Percentiles rank a stretch among this genome's conserved stretches.
phyloP scores from a whole-genome alignment of 2,113 vertebrate species.

The Phyllopteryx taeniolatus region DNA sequence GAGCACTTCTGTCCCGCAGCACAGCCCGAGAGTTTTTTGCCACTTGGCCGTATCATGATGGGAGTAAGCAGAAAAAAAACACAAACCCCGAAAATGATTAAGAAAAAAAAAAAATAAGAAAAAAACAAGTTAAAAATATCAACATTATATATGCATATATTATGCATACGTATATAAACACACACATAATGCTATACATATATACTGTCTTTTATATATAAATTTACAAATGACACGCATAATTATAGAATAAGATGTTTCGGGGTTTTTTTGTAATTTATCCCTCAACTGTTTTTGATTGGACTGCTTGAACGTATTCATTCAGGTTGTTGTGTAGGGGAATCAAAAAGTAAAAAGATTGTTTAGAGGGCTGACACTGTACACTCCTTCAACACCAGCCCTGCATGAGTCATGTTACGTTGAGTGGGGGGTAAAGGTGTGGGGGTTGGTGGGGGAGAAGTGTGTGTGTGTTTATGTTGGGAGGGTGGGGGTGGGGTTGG shows the following conservation, averaged over 20 bases:
- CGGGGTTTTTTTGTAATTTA: not conserved
- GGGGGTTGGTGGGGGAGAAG: too few species aligned
- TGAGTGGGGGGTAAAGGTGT: not conserved
- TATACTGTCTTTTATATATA: constrained; percentile 73
- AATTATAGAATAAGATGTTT: not conserved
- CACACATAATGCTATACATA: constrained; percentile 79
- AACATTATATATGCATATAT: constrained; percentile 77
- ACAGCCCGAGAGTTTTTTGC: not conserved
- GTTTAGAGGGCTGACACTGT: constrained; percentile 50
- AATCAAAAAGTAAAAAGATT: constrained; percentile 80
- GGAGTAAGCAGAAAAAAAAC: not conserved
- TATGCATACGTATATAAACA: constrained; percentile 78
- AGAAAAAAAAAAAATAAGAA: constrained; percentile 38
- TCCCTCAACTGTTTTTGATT: constrained; percentile 57
- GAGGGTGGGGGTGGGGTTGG: constrained; percentile 5
- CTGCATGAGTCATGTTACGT: constrained; percentile 32
- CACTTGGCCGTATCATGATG: not conserved
- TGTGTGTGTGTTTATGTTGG: too few species aligned
- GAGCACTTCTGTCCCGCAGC: not conserved
- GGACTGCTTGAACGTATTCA: constrained; percentile 73
- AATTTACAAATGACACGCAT: constrained; percentile 71
- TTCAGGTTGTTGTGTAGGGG: constrained; percentile 53
- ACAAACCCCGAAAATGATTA: constrained; percentile 30
- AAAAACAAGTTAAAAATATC: constrained; percentile 77
- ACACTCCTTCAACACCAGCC: constrained; percentile 55